Base-by-base conservation (phyloP, 1,140 invertebrate species). In the Drosophila ercepeae region DNA sequence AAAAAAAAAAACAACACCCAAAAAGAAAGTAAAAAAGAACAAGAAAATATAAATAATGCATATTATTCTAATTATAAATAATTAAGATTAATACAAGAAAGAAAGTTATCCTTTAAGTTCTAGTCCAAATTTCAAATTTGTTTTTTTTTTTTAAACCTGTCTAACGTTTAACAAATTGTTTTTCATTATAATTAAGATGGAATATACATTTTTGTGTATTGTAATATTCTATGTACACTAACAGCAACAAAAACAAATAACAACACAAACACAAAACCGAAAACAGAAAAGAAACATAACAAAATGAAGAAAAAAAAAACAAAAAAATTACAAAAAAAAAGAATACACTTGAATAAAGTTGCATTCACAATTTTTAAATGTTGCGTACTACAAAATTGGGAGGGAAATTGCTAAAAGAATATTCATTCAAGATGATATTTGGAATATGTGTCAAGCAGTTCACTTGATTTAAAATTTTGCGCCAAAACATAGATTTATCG, bases 301-400 rank as follows among this genome's bases (percentile, higher is more conserved):
- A 57, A 49, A 44, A 46, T 18, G 49, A 19, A 41, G 23, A 52
- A 63, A 60, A 69, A 39, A 63, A 55, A 14, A 74, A 64, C 16
- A 49, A 63, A 65, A 34, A 68, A 72, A 48, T 61, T 60, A 58
- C 57, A 77, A 82, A 63, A 49, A 75, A 83, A 86, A 73, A 78
- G 84, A 88, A 88, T 81, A 88, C 78, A 75, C 82, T 78, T 88
- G 77, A 90, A 90, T 90, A 90, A 90, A 90, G 84, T 90, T 90
- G 84, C 69, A 90, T 89, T 90, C 89, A 90, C 75, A 86, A 78
- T 89, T 89, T 89, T 84, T 84, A 84, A 71, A 67, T 64, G 14
- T 68, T 34, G 46, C 19, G 16, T 11, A 21, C 7, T 14, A 19
- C 16, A 14, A 18, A 16, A n/a, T 13, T 19, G 39, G 39, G 39